phyloP scores from a whole-genome alignment of 2,797 vertebrate genomes.

The Dendrocincla tyrannina region DNA sequence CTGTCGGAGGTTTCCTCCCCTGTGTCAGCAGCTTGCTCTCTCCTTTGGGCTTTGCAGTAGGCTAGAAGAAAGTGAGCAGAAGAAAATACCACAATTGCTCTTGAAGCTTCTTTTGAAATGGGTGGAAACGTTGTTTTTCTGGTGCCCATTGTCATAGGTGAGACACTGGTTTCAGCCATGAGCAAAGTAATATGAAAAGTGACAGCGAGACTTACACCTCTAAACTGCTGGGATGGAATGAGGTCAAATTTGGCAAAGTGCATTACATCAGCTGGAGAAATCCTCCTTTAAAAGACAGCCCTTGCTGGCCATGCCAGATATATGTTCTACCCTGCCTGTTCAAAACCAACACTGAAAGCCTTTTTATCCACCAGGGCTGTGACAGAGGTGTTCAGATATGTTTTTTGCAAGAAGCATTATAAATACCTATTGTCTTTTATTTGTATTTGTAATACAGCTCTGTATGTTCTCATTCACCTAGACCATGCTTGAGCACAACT shows the following conservation, averaged over 20 bases:
- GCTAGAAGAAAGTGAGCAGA: neutral
- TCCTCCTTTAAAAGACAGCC: neutral
- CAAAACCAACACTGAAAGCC: neutral
- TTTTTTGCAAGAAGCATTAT: neutral
- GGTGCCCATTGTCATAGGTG: neutral
- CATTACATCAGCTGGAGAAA: constrained; percentile 30
- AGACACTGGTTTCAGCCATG: neutral
- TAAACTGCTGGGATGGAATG: constrained; percentile 55
- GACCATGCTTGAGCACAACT: accelerated
- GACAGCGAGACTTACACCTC: constrained; percentile 29
- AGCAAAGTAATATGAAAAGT: neutral
- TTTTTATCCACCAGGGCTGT: neutral
- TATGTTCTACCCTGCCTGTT: neutral
- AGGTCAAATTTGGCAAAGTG: constrained; percentile 53
- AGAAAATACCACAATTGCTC: neutral
- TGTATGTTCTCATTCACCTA: neutral
- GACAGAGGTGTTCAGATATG: neutral
- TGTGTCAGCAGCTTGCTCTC: neutral
- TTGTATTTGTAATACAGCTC: neutral
- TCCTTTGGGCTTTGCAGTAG: neutral
- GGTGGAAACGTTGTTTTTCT: neutral
- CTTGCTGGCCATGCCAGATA: accelerated
- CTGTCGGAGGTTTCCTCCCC: neutral
- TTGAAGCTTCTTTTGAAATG: neutral
- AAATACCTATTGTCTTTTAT: neutral